Conservation (phyloP, 2,113 vertebrate species). For the Prionailurus viverrinus region DNA sequence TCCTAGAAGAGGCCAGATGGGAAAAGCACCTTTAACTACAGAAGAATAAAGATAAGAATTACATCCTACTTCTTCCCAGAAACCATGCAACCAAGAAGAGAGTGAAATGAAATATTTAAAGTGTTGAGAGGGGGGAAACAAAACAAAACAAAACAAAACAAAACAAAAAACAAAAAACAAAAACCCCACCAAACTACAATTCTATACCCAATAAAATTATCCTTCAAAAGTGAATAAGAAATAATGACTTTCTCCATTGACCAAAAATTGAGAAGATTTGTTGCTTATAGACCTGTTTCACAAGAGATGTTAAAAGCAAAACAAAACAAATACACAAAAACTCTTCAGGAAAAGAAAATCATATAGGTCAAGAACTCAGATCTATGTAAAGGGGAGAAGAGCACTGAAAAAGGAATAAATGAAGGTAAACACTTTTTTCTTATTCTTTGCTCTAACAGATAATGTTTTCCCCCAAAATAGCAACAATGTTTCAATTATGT, state of each 20-base stretch:
- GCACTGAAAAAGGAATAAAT: neutral
- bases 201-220: neutral
- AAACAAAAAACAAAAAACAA: too few relatives aligned
- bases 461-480: neutral
- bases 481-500: neutral
- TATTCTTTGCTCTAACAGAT: neutral
- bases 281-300: neutral
- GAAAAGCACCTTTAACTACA: neutral
- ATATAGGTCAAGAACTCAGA: neutral
- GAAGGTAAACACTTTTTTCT: neutral
- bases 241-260: neutral
- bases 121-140: too few relatives aligned
- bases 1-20: neutral
- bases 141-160: too few relatives aligned
- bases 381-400: neutral
- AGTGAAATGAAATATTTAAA: neutral
- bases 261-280: conserved; percentile 3
- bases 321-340: neutral
- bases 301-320: neutral
- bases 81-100: neutral
- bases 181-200: neutral
- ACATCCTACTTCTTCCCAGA: neutral
- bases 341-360: neutral
- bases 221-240: neutral
- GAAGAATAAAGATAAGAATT: neutral